Base-by-base conservation (phyloP, 1,140 invertebrate genomes). In the Bursaphelenchus mucronatus region DNA sequence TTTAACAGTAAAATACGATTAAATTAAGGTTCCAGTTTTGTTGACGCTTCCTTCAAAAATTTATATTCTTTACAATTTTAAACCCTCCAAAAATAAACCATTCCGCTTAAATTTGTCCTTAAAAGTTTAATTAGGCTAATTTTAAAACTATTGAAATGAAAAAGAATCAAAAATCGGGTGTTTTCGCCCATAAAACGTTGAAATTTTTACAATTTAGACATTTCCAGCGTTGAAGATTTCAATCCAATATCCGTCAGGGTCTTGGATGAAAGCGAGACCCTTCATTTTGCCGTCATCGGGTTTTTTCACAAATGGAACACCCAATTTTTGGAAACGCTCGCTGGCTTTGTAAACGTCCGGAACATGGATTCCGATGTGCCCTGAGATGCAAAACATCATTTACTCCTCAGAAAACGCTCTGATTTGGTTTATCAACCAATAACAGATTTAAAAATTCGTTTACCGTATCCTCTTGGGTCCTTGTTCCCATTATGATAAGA, bases 181-280 rank as follows among this genome's bases (percentile, higher is more conserved):
- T 30, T 30, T 30, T 30, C 30, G 5, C 30, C 30, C 30, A 30
- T 5, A 30, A 30, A 30, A 30, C 5, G 30, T 30, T 30, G 5
- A 30, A 30, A 30, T 30, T 30, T 30, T 30, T 30, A 30, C 5
- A 30, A 40, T 66, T n/a, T 61, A 61, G 21, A 80, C 71, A n/a
- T 81, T 79, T 1, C 71, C 67, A 41, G 80, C 74, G 63, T 88
- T 90, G 62, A 95, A 88, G 64, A 95, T 93, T 84, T 95, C 92
- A 76, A 95, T 94, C 90, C 91, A 94, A 82, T 95, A 95, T 47
- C 91, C 91, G 84, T 95, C 92, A 0, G 92, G 92, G 83, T 95
- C 92, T 76, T 91, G 89, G 61, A 95, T 91, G 80, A 95, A 94
- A 4, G 92, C 92, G 54, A 95, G 63, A 39, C 76, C 90, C 82